These are phyloP conservation scores for Bucco capensis DNA, from an alignment of 2,113 vertebrate species.

Conservation along the genomic window DNA sequence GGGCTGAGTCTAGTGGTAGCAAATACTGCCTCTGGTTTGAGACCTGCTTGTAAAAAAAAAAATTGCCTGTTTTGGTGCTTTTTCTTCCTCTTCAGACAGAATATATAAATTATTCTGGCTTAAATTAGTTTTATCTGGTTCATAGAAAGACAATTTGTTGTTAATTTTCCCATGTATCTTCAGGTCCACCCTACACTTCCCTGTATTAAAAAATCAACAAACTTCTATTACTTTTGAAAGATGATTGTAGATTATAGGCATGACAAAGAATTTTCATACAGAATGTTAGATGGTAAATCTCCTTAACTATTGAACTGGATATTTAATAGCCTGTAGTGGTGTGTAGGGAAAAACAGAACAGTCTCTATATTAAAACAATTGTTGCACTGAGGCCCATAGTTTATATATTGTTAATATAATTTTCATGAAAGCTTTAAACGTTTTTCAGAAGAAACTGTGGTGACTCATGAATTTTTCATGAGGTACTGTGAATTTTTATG, in stretches of 20 bases:
- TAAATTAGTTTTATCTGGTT: background rate
- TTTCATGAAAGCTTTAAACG: slow-evolving; percentile 57
- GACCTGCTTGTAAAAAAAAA: background rate
- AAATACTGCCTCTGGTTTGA: background rate
- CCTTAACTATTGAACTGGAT: background rate
- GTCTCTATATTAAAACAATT: slow-evolving; percentile 42
- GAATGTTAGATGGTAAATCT: slow-evolving; percentile 4
- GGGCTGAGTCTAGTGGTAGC: background rate
- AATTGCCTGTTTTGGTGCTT: fast-evolving
- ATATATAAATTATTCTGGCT: background rate
- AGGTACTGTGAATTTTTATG: slow-evolving; percentile 28
- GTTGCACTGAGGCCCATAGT: background rate
- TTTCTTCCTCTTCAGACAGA: background rate
- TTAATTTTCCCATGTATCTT: background rate
- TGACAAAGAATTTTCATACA: background rate
- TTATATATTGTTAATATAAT: slow-evolving; percentile 58
- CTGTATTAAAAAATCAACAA: background rate
- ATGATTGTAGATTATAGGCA: background rate
- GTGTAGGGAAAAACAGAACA: background rate
- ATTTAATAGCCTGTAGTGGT: slow-evolving; percentile 7
- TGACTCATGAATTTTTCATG: slow-evolving; percentile 17
- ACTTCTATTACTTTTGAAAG: background rate
- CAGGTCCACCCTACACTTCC: background rate
- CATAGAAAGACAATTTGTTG: background rate
- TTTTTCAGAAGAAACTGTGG: slow-evolving; percentile 33